phyloP scores from a whole-genome alignment of 2,797 vertebrate species.

The Tauraco hartlaubi region DNA sequence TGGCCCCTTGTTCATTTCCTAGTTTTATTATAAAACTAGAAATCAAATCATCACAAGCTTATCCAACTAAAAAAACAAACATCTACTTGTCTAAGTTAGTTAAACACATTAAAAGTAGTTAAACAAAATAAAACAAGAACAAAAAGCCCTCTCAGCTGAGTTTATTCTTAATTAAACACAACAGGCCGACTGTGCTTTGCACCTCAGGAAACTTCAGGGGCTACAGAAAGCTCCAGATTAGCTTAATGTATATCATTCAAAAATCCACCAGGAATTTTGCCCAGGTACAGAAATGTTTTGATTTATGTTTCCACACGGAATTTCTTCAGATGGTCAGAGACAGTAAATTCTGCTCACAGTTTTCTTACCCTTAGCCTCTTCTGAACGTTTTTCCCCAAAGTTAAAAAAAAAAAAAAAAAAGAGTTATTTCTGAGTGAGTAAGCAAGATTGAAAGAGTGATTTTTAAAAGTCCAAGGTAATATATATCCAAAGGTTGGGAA shows the following conservation, averaged over 20 bases:
- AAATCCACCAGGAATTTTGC: background rate
- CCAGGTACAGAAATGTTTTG: background rate
- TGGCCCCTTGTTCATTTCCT: fast-evolving
- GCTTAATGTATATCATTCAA: background rate
- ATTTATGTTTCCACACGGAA: background rate
- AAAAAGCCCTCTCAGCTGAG: background rate
- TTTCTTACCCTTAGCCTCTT: background rate
- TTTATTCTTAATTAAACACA: background rate
- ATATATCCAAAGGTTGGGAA: background rate
- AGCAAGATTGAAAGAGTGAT: background rate
- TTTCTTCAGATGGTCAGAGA: background rate
- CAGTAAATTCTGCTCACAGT: background rate
- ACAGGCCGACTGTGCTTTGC: background rate
- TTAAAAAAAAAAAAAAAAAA: background rate
- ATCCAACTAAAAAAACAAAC: background rate
- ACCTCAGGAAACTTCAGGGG: background rate
- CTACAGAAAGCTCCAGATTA: background rate
- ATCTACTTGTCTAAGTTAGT: background rate
- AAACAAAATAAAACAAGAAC: background rate
- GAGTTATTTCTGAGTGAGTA: background rate
- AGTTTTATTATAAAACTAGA: background rate
- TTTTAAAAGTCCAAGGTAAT: background rate
- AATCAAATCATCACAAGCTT: background rate
- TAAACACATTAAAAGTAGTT: background rate
- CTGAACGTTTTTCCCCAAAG: background rate